phyloP scores from a whole-genome alignment of 2,113 vertebrate genomes.

The Neotragus pygmaeus region DNA sequence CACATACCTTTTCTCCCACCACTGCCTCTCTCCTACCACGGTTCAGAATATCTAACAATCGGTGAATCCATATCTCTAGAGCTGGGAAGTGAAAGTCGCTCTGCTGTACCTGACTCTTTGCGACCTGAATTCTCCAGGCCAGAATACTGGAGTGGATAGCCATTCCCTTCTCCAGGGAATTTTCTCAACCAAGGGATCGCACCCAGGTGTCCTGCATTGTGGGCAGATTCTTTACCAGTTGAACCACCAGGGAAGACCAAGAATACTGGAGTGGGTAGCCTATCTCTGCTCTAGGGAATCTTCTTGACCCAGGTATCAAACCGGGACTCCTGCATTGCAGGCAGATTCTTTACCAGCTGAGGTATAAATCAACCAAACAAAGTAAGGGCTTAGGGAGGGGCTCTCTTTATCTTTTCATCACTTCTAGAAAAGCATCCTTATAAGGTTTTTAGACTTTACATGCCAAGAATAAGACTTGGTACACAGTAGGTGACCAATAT shows the following conservation, averaged over 20 bases:
- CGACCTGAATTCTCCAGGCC: not conserved
- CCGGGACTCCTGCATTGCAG: not conserved
- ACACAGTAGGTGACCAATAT: not conserved
- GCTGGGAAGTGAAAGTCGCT: not conserved
- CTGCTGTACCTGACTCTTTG: not conserved
- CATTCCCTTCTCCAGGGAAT: not conserved
- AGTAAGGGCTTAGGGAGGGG: not conserved
- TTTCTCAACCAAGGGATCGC: not conserved
- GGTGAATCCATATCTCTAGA: not conserved
- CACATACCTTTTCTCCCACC: not conserved
- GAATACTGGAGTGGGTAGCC: not conserved
- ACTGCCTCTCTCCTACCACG: not conserved
- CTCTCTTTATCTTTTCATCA: not conserved
- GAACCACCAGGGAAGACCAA: not conserved
- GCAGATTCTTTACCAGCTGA: not conserved
- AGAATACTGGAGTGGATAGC: not conserved
- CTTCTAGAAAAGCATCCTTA: not conserved
- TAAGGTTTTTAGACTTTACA: not conserved
- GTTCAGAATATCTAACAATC: not conserved
- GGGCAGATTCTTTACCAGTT: not conserved
- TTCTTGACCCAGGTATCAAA: not conserved
- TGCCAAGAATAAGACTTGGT: not conserved
- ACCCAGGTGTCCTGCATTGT: not conserved
- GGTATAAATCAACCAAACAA: not conserved
- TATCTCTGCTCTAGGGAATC: not conserved